Conservation (phyloP, 2,797 vertebrate genomes). For the Cercopithecus diana region DNA sequence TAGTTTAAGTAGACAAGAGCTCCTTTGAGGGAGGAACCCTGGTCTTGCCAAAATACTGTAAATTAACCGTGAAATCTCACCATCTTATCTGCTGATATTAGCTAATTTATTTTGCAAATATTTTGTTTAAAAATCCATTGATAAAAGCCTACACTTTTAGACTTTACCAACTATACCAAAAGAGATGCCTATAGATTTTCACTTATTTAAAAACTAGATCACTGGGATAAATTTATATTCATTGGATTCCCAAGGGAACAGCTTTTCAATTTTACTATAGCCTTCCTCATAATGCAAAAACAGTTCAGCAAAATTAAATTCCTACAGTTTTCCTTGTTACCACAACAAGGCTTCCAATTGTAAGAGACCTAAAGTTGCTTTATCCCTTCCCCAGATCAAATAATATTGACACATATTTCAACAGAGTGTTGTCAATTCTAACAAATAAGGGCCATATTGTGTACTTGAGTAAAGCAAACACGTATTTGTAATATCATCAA, state of each 20-base stretch:
- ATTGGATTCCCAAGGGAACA: not conserved
- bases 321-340: constrained; percentile 26
- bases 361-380: not conserved
- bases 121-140: constrained; percentile 10
- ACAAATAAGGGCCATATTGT: not conserved
- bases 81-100: constrained; percentile 6
- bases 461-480: not conserved
- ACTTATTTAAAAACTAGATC: constrained; percentile 30
- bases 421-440: not conserved
- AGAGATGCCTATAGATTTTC: not conserved
- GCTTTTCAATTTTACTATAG: constrained; percentile 12
- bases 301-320: constrained; percentile 34
- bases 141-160: not conserved
- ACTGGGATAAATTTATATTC: not conserved
- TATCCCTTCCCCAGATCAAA: constrained; percentile 21
- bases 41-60: not conserved
- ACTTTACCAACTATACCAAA: not conserved
- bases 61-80: not conserved
- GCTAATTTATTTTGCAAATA: not conserved
- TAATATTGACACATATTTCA: constrained; percentile 21
- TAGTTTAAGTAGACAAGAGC: not conserved
- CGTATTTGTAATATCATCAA: constrained; percentile 10
- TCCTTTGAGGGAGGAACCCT: not conserved
- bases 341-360: not conserved
- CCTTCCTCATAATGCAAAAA: constrained; percentile 28